These are phyloP conservation scores for Etheostoma perlongum DNA, from an alignment of 2,797 vertebrate genomes.

Conservation along the genomic window DNA sequence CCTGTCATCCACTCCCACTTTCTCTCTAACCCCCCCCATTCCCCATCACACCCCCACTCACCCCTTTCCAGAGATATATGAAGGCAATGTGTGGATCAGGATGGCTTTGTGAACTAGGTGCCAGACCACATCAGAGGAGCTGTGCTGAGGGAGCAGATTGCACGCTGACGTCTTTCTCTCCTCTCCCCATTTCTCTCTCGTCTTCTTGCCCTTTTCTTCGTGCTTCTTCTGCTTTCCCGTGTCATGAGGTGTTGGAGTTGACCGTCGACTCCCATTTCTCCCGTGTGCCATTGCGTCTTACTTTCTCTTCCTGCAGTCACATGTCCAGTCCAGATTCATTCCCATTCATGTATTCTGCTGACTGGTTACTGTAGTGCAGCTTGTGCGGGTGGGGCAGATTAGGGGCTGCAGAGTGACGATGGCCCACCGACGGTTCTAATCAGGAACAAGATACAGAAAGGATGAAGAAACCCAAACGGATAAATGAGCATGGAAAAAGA, in stretches of 20 bases:
- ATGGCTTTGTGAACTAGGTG: slow-evolving; percentile 90
- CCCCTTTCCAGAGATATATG: slow-evolving; percentile 79
- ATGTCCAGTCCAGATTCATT: slow-evolving; percentile 57
- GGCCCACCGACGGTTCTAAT: slow-evolving; percentile 58
- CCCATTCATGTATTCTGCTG: slow-evolving; percentile 54
- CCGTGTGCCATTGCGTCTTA: slow-evolving; percentile 8
- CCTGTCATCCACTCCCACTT: slow-evolving; percentile 49
- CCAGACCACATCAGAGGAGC: slow-evolving; percentile 93
- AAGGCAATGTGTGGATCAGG: slow-evolving; percentile 87
- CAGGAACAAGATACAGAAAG: slow-evolving; percentile 41
- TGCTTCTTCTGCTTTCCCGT: slow-evolving; percentile 1
- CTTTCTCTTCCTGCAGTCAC: slow-evolving; percentile 9
- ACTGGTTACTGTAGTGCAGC: slow-evolving; percentile 56
- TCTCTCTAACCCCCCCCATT: slow-evolving; percentile 25
- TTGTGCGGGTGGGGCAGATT: slow-evolving; percentile 37
- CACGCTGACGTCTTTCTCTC: slow-evolving; percentile 78
- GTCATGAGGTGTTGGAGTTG: slow-evolving; percentile 44
- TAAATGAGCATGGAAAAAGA: slow-evolving; percentile 65
- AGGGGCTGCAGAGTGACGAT: slow-evolving; percentile 44
- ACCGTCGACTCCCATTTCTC: slow-evolving; percentile 58
- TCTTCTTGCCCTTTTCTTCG: slow-evolving; percentile 49
- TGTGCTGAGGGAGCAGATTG: slow-evolving; percentile 86
- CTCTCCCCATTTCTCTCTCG: slow-evolving; percentile 58
- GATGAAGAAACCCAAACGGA: slow-evolving; percentile 17
- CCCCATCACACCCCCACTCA: slow-evolving; percentile 52